These are phyloP conservation scores for Nibea coibor DNA, from an alignment of 2,113 vertebrate genomes.

Conservation along the genomic window DNA sequence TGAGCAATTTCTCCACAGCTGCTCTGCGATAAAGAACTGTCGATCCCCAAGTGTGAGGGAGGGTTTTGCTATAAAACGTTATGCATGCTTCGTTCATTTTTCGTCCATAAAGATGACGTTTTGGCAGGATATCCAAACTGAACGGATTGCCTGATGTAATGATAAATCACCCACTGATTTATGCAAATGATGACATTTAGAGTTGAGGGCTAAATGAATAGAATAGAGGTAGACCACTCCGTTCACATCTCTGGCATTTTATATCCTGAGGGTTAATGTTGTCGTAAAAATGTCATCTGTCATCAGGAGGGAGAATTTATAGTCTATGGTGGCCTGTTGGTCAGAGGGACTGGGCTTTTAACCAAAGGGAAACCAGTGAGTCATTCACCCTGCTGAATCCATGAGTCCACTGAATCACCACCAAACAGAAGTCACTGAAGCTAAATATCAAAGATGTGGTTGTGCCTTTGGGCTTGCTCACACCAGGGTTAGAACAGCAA, in stretches of 20 bases:
- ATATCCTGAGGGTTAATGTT: background rate
- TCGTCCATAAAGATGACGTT: constrained; percentile 28
- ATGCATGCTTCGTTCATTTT: constrained; percentile 11
- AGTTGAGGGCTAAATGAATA: constrained; percentile 10
- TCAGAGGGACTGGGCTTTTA: background rate
- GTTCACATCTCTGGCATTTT: background rate
- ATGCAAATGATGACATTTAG: constrained; percentile 47
- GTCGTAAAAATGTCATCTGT: constrained; percentile 32
- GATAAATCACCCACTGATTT: constrained; percentile 44
- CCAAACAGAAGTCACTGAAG: background rate
- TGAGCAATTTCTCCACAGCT: background rate
- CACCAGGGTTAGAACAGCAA: background rate
- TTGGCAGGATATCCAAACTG: constrained; percentile 22
- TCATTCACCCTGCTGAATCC: background rate
- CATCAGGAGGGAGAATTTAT: constrained; percentile 19
- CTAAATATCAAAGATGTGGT: background rate
- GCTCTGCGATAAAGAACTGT: background rate
- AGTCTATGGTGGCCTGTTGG: background rate
- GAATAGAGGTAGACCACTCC: background rate
- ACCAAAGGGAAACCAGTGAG: background rate
- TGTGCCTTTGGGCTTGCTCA: background rate
- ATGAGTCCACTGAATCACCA: background rate
- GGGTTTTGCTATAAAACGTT: constrained; percentile 16
- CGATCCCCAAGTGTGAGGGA: background rate
- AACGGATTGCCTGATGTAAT: constrained; percentile 38